These are phyloP conservation scores for Eupithecia centaureata DNA, from an alignment of 2,888 invertebrate genomes.

Conservation along the genomic window DNA sequence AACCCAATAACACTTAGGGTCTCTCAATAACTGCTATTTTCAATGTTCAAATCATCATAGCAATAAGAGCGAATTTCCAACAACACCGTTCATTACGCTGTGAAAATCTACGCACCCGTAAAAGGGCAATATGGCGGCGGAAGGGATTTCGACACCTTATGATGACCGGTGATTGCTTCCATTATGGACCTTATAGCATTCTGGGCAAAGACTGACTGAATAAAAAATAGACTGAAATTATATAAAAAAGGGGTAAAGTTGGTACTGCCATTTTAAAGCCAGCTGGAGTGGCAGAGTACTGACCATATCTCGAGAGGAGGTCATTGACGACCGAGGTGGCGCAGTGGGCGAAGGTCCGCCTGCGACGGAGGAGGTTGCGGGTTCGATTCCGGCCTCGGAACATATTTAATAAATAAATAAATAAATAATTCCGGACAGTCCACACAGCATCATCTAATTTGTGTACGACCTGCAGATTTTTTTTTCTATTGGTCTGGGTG, in stretches of 20 bases:
- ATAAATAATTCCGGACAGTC: too few species aligned
- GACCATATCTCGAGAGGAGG: not conserved
- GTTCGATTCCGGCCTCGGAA: too few species aligned
- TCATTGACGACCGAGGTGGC: too few species aligned
- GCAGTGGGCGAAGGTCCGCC: too few species aligned
- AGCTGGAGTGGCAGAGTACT: not conserved
- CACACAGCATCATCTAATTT: too few species aligned
- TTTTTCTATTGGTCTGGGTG: too few species aligned
- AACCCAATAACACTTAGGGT: constrained; percentile 7
- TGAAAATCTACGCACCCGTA: constrained; percentile 27
- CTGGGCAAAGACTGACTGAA: constrained; percentile 27
- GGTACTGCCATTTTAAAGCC: too few species aligned
- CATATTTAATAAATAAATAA: too few species aligned
- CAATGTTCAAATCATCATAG: not conserved
- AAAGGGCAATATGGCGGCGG: constrained; percentile 46
- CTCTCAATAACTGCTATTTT: not conserved
- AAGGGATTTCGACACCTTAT: constrained; percentile 55
- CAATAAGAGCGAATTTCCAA: constrained; percentile 17
- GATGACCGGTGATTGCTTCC: constrained; percentile 57
- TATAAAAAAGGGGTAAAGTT: too few species aligned
- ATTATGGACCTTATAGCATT: constrained; percentile 52
- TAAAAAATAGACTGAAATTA: not conserved
- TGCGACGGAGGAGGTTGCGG: too few species aligned
- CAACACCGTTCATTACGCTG: constrained; percentile 7
- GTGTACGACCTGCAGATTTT: too few species aligned